phyloP scores from a whole-genome alignment of 2,113 vertebrate species.

The Callithrix jacchus region DNA sequence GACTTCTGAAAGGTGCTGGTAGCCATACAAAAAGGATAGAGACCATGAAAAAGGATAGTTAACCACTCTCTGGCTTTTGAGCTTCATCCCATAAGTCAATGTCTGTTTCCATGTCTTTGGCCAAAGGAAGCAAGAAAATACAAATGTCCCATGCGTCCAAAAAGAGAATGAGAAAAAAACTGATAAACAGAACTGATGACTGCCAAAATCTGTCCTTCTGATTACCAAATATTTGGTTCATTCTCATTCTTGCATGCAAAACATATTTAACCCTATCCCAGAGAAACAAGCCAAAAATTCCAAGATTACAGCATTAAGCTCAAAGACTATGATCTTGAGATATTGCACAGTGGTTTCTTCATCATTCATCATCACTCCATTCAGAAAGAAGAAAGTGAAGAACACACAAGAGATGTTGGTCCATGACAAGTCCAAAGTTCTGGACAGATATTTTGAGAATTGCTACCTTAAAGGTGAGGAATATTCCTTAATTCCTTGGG shows the following conservation, averaged over 20 bases:
- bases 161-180: background rate
- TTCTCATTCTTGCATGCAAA: background rate
- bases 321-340: background rate
- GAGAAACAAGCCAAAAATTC: background rate
- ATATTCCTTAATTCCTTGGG: background rate
- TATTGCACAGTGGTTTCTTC: background rate
- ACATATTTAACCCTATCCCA: background rate
- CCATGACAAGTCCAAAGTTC: background rate
- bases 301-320: background rate
- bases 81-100: background rate
- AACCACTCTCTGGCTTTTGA: background rate
- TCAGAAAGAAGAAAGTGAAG: background rate
- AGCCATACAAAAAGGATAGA: background rate
- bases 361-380: background rate
- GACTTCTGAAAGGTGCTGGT: background rate
- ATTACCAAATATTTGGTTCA: background rate
- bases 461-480: background rate
- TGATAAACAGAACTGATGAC: background rate
- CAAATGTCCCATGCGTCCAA: background rate
- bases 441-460: background rate
- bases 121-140: constrained; percentile 10
- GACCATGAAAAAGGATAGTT: background rate
- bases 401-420: background rate
- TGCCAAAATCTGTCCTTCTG: background rate
- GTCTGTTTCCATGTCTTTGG: background rate